These are phyloP conservation scores for Liodrosophila aerea DNA, from an alignment of 2,888 invertebrate genomes.

Conservation along the genomic window DNA sequence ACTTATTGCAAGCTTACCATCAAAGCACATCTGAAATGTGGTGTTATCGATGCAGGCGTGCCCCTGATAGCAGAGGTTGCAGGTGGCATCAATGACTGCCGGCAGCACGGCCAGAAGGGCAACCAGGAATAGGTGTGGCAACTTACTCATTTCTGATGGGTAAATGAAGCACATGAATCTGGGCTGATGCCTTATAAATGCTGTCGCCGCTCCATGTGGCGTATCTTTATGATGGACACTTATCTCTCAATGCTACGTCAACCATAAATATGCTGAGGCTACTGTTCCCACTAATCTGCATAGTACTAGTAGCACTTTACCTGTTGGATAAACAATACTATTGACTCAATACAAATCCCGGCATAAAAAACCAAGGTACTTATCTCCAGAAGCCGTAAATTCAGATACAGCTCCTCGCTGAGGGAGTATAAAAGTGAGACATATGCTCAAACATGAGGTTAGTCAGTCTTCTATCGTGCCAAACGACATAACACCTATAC, in stretches of 20 bases:
- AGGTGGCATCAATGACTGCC: conserved; percentile 47
- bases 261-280: conserved; percentile 45
- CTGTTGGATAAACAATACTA: conserved; percentile 8
- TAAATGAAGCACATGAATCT: conserved; percentile 36
- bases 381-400: conserved; percentile 13
- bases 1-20: conserved; percentile 59
- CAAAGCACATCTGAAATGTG: conserved; percentile 55
- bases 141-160: conserved; percentile 42
- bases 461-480: conserved; percentile 32
- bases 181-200: conserved; percentile 56
- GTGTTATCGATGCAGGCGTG: conserved; percentile 57
- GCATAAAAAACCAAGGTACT: conserved; percentile 28
- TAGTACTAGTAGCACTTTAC: conserved; percentile 17
- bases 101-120: conserved; percentile 30
- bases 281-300: conserved; percentile 33
- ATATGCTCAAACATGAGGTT: conserved; percentile 15
- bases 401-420: not conserved
- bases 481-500: conserved; percentile 4
- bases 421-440: conserved; percentile 52
- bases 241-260: conserved; percentile 65
- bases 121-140: conserved; percentile 21
- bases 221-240: conserved; percentile 54
- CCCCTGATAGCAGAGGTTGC: conserved; percentile 59
- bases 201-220: conserved; percentile 3
- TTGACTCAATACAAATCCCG: conserved; percentile 21